phyloP scores from a whole-genome alignment of 2,888 invertebrate species.

The Coelogynopora nodosa region DNA sequence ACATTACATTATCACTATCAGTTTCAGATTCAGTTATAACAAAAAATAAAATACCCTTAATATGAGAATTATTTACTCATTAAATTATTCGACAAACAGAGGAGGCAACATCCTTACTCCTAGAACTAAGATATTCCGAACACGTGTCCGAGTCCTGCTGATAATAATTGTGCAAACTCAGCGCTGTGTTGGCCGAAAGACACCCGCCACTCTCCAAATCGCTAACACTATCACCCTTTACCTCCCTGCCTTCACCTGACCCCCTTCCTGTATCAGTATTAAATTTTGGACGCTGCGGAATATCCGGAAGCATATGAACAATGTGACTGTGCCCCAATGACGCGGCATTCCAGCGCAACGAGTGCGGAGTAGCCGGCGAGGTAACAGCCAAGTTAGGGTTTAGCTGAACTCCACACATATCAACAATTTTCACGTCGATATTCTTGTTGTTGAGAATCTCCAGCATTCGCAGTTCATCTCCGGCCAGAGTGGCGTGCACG shows the following conservation, averaged over 20 bases:
- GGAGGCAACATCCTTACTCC: background rate
- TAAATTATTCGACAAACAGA: background rate
- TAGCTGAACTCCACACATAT: slow-evolving; percentile 47
- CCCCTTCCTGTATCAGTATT: no score
- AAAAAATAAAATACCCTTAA: no score
- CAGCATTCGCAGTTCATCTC: slow-evolving; percentile 54
- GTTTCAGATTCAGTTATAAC: no score
- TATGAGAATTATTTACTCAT: no score
- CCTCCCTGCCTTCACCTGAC: no score
- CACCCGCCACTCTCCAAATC: no score
- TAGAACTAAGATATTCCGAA: background rate
- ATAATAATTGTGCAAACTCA: background rate
- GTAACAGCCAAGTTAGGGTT: slow-evolving; percentile 50
- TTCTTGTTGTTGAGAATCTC: slow-evolving; percentile 52
- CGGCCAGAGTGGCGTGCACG: slow-evolving; percentile 58
- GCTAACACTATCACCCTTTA: no score
- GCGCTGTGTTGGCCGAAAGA: no score
- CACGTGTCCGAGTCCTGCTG: background rate
- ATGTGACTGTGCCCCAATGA: slow-evolving; percentile 54
- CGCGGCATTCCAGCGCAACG: background rate
- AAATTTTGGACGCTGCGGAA: background rate
- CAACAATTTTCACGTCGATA: slow-evolving; percentile 53
- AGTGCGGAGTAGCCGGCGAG: background rate
- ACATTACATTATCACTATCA: no score
- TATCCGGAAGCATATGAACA: slow-evolving; percentile 51